A percentile compares a stretch with the other conserved stretches of the same genome.
These are phyloP conservation scores for Triplophysa rosa DNA, from an alignment of 2,113 vertebrate genomes.

Conservation along the genomic window DNA sequence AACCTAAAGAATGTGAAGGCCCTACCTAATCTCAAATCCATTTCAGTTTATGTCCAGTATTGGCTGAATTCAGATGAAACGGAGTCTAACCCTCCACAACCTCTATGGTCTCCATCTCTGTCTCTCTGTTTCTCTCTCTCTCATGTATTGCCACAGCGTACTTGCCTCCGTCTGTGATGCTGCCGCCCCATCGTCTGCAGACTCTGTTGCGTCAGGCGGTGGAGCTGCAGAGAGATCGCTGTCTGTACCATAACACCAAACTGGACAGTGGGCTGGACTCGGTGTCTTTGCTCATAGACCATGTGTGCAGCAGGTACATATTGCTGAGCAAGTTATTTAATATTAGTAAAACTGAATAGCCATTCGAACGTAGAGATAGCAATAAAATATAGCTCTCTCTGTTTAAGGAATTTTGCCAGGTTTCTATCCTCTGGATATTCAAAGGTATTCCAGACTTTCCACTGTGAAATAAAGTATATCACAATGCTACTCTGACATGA, in stretches of 20 bases:
- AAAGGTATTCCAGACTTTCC: too few species aligned
- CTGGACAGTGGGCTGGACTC: conserved; percentile 90
- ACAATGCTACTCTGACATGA: too few species aligned
- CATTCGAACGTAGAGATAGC: too few species aligned
- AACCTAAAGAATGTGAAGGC: not conserved
- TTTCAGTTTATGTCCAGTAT: conserved; percentile 44
- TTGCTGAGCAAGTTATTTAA: not conserved
- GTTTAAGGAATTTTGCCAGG: too few species aligned
- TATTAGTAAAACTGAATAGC: not conserved
- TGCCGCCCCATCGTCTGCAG: conserved; percentile 93
- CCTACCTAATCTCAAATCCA: not conserved
- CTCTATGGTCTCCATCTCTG: conserved; percentile 38
- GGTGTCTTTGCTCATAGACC: conserved; percentile 93
- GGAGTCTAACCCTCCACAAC: conserved; percentile 33
- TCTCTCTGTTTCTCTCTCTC: conserved; percentile 33
- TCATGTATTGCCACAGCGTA: conserved; percentile 75
- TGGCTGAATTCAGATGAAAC: conserved; percentile 49
- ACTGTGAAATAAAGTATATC: too few species aligned
- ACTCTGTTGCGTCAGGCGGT: conserved; percentile 92
- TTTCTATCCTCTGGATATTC: too few species aligned
- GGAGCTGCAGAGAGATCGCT: conserved; percentile 93
- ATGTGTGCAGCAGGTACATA: conserved; percentile 91
- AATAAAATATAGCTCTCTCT: too few species aligned
- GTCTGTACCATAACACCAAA: conserved; percentile 96
- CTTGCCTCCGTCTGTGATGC: conserved; percentile 96